Evolutionary conservation across 2,113 vertebrate species (phyloP), one percentile per base, ranked within the genome.

Genomic region (Ceratotherium simum): DNA sequence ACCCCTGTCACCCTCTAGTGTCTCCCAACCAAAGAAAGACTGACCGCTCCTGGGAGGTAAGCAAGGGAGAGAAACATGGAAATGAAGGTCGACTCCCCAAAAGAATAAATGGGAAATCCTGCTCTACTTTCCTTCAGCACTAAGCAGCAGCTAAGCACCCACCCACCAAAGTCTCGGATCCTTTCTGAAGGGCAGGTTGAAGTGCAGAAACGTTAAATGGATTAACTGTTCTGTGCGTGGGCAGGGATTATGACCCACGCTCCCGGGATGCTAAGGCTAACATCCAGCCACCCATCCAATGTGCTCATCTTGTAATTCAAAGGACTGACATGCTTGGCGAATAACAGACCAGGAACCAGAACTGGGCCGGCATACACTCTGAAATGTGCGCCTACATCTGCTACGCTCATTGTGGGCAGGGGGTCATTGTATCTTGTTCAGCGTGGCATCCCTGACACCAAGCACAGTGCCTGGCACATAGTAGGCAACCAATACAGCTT

Each of bases 1-100:
- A n/a, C 0, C 5, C 65, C 31, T 31, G 7, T 21, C 0, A n/a
- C 11, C 82, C 58, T 92, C 18, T 29, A 65, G 20, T 29, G 79
- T 88, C 87, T 73, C 95, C 97, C 96, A 91, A 94, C n/a, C 17
- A 62, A 36, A 78, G 14, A 56, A 21, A 89, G 16, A 78, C 17
- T 60, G 12, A 17, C 20, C 25, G 16, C 11, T 82, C 20, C 75
- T 10, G 10, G 13, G 12, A 11, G 27, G 3, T 39, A 23, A 64
- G 33, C 14, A 65, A 42, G 33, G 64, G 31, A 62, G 0, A 23
- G 16, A 21, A 87, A 60, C 80, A 60, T 67, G 80, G 92, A 96
- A 80, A 89, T 39, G 7, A 33, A 21, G 46, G 8, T 27, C 3
- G 10, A 46, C 27, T 42, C 5, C 36, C 82, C 29, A 27, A 31